A percentile compares a stretch with the other conserved stretches of the same genome.
phyloP scores from a whole-genome alignment of 2,113 vertebrate species.

The Chauna torquata region DNA sequence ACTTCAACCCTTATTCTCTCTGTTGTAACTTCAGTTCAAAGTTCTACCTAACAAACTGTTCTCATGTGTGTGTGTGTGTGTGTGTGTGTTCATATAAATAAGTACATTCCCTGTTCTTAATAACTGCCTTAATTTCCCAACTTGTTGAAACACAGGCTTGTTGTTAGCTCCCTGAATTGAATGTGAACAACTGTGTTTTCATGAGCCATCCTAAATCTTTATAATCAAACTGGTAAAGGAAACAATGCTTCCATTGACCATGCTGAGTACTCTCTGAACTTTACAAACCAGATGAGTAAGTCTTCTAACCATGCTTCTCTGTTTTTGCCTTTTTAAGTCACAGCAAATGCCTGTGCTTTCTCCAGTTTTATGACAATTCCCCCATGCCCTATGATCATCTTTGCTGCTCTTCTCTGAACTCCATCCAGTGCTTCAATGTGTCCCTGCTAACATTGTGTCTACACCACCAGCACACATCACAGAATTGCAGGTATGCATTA shows the following conservation, averaged over 20 bases:
- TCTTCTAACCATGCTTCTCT: neutral
- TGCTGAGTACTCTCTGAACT: neutral
- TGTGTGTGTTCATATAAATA: neutral
- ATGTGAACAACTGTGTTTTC: slow-evolving; percentile 50
- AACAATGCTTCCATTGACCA: slow-evolving; percentile 41
- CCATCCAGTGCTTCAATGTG: neutral
- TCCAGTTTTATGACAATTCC: neutral
- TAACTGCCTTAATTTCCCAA: slow-evolving; percentile 23
- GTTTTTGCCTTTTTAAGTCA: neutral
- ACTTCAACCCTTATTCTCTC: neutral
- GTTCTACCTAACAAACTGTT: neutral
- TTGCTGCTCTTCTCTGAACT: neutral
- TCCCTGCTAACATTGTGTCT: neutral
- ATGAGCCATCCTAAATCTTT: slow-evolving; percentile 45
- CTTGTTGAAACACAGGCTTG: slow-evolving; percentile 15
- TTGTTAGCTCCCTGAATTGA: slow-evolving; percentile 6
- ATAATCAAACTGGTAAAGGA: neutral
- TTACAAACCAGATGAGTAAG: neutral
- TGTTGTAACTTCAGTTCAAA: neutral
- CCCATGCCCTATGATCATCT: neutral
- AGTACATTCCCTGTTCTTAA: neutral
- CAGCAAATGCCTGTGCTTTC: neutral
- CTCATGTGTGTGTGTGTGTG: neutral
- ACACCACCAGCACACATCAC: neutral
- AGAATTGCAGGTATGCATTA: neutral